These are phyloP conservation scores for Dexiosoma caninum DNA, from an alignment of 2,888 invertebrate species.

Conservation along the genomic window DNA sequence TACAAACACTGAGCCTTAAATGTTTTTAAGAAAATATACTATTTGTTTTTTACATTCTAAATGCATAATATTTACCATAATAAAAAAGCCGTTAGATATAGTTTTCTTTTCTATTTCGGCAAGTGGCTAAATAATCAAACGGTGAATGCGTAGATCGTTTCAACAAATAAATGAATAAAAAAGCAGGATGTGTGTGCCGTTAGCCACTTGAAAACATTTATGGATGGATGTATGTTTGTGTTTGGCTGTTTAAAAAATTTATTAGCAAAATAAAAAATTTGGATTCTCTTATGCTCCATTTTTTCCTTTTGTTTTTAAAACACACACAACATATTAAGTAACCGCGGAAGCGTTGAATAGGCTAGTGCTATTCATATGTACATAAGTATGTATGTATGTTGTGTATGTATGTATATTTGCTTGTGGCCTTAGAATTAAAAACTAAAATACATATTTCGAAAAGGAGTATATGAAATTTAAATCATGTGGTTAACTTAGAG, in stretches of 20 bases:
- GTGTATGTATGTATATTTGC: too few species aligned
- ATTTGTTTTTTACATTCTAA: too few species aligned
- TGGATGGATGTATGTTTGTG: not conserved
- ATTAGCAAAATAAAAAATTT: not conserved
- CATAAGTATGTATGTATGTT: too few species aligned
- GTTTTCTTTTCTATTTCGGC: slow-evolving; percentile 30
- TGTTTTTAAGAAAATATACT: not conserved
- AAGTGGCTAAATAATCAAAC: slow-evolving; percentile 34
- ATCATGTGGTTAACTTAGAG: too few species aligned
- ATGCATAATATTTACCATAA: not conserved
- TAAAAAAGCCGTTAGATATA: slow-evolving; percentile 38
- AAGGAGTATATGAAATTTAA: too few species aligned
- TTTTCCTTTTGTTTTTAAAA: too few species aligned
- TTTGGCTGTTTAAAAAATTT: not conserved
- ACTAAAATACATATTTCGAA: too few species aligned
- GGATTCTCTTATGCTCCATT: not conserved
- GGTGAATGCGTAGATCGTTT: slow-evolving; percentile 22
- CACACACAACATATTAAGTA: slow-evolving; percentile 1
- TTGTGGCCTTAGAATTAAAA: too few species aligned
- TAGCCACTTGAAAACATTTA: not conserved
- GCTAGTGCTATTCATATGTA: not conserved
- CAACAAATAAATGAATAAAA: slow-evolving; percentile 2
- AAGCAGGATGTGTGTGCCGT: slow-evolving; percentile 44
- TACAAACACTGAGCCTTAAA: not conserved
- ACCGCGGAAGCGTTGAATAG: not conserved